Evolutionary conservation across 2,113 vertebrate genomes (phyloP), one percentile per base, ranked within the genome.

Genomic region (Neolamprologus cancellatus): DNA sequence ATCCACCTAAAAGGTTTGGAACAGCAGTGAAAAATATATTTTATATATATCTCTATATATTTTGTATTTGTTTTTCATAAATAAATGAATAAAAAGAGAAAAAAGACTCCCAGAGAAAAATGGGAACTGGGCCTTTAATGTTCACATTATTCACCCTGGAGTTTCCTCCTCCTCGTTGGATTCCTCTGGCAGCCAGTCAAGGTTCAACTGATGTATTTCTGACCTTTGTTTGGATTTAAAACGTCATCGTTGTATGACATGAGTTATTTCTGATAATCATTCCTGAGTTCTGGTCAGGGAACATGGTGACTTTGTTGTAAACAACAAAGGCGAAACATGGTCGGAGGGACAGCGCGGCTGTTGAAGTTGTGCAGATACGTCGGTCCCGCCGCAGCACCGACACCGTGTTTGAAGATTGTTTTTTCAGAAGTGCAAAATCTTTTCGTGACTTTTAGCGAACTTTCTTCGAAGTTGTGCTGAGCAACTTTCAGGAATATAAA

Each of bases 361-460:
- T 74, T 7, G 5, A 74, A 7, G 4, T 28, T 44, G 15, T 18
- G 69, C 23, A 48, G 9, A 6, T 74, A 18, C 15, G 9, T 44
- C 14, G 3, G 41, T 46, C 39, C 66, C 3, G 1, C 34, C 53
- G 52, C 80, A 53, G 46, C 57, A 15, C 11, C 48, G 4, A 23
- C 4, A 48, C 46, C n/a, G 4, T 23, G 7, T 50, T 39, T 78
- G 8, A 82, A 39, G 15, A 12, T 4, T 2, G 8, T 34, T 59
- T 57, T 39, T 23, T 32, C 28, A 13, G 3, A 8, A 85, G 36
- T 28, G 6, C 18, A 64, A 28, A 61, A 46, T 79, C 64, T 2
- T 76, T 89, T 88, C 4, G 53, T 30, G 74, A 80, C 88, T 89
- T 86, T 87, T 32, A 52, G 32, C 52, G 34, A 87, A 87, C 80